phyloP scores from a whole-genome alignment of 2,113 vertebrate species.

The Galbula dea region DNA sequence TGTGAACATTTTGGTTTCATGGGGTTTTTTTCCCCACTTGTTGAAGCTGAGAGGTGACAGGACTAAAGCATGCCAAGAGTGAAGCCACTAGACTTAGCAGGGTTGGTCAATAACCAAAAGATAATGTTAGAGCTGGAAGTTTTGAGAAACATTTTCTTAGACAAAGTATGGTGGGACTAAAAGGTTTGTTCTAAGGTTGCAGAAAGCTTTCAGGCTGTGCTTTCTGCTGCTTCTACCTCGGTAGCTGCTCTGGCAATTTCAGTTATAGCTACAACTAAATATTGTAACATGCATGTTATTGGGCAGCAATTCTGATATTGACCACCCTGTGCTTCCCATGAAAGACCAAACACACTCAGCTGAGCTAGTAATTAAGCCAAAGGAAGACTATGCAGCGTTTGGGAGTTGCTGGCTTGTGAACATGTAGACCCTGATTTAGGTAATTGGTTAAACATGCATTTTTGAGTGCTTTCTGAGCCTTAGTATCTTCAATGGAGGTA shows the following conservation, averaged over 20 bases:
- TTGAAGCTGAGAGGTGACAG: neutral
- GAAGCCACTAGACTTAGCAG: neutral
- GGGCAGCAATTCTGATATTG: neutral
- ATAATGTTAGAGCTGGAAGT: neutral
- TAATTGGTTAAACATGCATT: neutral
- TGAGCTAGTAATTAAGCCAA: neutral
- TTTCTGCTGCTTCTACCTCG: neutral
- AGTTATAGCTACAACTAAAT: neutral
- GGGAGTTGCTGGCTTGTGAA: neutral
- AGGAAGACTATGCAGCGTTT: neutral
- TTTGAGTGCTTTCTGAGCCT: neutral
- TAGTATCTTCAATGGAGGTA: conserved; percentile 30
- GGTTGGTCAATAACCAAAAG: neutral
- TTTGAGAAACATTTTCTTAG: neutral
- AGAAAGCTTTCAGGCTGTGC: neutral
- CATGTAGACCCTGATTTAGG: neutral
- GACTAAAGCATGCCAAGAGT: neutral
- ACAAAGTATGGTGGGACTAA: neutral
- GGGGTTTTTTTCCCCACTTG: neutral
- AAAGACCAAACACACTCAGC: neutral
- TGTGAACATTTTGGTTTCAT: neutral
- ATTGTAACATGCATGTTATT: neutral
- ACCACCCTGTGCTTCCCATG: neutral
- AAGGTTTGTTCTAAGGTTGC: neutral
- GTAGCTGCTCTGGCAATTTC: neutral